Base-by-base conservation (phyloP, 2,888 invertebrate genomes). In the Megaustenia siamemsis region DNA sequence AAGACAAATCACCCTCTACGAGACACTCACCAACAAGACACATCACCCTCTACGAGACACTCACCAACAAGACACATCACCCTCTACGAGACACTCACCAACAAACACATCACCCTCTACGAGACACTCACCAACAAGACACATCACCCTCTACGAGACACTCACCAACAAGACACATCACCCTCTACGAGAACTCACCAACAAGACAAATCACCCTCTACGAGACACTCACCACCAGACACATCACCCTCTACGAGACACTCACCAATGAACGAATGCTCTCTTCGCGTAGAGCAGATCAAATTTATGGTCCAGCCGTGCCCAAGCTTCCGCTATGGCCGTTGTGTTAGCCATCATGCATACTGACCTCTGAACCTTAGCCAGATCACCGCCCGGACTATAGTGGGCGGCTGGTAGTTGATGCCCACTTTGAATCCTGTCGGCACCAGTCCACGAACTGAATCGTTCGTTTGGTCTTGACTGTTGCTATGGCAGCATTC, bases 381-480 rank as follows among this genome's bases (percentile, higher is more conserved):
- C 83, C 83, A 83, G n/a, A 21, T 83, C 83, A 24, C 83, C 83
- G 12, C 83, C 83, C 4, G 83, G 28, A 83, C 83, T 8, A 75
- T 75, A 6, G 85, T 85, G 5, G 85, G 85, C 15, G 92, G 91
- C 89, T 94, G 98, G 95, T 98, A 98, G 95, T 98, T 98, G 95
- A 97, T 97, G 88, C 97, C 97, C 83, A 95, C 95, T 93, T 94
- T 91, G 86, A 92, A 91, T 28, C 91, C 91, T 73, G 91, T 91
- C 28, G 90, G 84, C 90, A 91, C 91, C 90, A 92, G 82, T 90
- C 89, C 66, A 91, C 91, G 84, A 92, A 93, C 86, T 92, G 92
- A 80, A 93, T 91, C 79, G 90, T 89, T 28, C 91, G 83, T 86
- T 92, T 92, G 53, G 93, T 90, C 87, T 93, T 93, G 85, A 93